Conservation (phyloP, 2,113 vertebrate species). For the Parus major region DNA sequence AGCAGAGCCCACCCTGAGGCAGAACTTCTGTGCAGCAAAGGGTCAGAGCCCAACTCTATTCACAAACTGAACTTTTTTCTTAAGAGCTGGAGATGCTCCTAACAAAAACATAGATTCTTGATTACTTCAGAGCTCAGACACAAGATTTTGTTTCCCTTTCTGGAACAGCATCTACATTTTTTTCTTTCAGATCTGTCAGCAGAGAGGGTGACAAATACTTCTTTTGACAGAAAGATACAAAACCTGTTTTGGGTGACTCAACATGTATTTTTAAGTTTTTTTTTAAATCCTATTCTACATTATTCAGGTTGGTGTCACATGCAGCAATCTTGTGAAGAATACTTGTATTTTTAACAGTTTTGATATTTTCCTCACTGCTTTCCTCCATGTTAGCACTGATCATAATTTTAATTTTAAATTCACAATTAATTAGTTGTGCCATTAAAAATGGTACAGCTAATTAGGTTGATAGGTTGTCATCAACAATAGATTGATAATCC, state of each 20-base stretch:
- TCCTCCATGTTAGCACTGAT: constrained; percentile 19
- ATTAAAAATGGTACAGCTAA: constrained; percentile 57
- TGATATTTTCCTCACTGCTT: neutral
- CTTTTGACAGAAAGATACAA: neutral
- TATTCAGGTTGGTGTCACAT: neutral
- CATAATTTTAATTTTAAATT: constrained; percentile 56
- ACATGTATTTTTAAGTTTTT: neutral
- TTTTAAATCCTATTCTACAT: neutral
- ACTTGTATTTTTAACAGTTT: neutral
- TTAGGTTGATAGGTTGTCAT: constrained; percentile 57
- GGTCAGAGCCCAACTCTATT: neutral
- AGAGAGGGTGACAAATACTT: neutral
- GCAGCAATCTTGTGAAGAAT: neutral
- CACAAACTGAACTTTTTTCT: neutral
- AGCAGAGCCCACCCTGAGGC: neutral
- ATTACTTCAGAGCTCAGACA: neutral
- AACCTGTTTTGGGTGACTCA: neutral
- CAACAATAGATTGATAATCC: constrained; percentile 63
- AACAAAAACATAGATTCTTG: neutral
- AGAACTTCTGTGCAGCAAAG: neutral
- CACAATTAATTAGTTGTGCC: constrained; percentile 53
- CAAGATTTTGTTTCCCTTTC: neutral
- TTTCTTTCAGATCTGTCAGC: neutral
- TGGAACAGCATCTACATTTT: neutral
- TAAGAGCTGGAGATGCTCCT: neutral